Evolutionary conservation across 2,113 vertebrate genomes (phyloP).

Genomic region (Ramphastos sulfuratus): DNA sequence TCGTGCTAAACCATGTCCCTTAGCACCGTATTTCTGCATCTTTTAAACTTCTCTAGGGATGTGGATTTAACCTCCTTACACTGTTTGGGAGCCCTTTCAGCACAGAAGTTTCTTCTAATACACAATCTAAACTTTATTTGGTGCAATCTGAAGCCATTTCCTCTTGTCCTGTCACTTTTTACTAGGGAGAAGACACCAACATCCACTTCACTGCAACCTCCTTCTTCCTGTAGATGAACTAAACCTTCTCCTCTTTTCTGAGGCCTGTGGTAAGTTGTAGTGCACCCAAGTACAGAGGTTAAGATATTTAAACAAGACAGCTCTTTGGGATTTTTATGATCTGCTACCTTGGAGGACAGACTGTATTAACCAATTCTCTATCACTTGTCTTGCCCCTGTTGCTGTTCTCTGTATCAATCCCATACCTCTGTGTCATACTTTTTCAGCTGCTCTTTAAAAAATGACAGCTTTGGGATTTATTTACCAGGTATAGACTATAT

Average conservation of each 20-base stretch:
- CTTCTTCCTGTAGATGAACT: background rate
- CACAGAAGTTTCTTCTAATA: too few relatives aligned
- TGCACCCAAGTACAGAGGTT: fast-evolving
- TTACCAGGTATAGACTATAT: background rate
- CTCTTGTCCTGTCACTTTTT: too few relatives aligned
- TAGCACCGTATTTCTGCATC: too few relatives aligned
- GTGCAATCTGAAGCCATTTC: too few relatives aligned
- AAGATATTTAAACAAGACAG: background rate
- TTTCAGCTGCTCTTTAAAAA: background rate
- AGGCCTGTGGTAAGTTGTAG: background rate
- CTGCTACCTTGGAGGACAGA: background rate
- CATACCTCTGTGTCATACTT: background rate
- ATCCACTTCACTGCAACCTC: too few relatives aligned
- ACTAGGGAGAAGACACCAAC: too few relatives aligned
- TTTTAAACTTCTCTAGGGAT: too few relatives aligned
- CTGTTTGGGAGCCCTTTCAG: too few relatives aligned
- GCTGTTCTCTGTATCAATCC: background rate
- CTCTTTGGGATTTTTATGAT: background rate
- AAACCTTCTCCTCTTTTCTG: background rate
- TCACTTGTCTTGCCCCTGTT: background rate
- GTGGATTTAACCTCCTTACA: too few relatives aligned
- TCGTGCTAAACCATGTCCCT: too few relatives aligned
- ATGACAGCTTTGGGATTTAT: background rate
- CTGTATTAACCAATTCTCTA: background rate
- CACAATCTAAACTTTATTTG: too few relatives aligned